phyloP scores from a whole-genome alignment of 1,140 invertebrate species.

The Zaprionus capensis region DNA sequence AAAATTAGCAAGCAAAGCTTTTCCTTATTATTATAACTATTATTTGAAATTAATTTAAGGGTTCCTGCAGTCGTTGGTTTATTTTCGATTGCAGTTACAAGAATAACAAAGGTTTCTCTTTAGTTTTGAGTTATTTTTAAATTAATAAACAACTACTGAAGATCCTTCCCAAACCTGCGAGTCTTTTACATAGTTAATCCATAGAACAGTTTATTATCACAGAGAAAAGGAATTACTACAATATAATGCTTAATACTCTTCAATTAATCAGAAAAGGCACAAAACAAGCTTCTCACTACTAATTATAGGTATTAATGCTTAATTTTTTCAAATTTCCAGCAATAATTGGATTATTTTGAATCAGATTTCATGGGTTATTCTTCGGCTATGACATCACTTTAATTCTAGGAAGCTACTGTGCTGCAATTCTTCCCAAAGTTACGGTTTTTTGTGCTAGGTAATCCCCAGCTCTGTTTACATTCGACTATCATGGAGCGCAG shows the following conservation, averaged over 20 bases:
- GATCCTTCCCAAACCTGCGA: not conserved
- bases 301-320: too few species aligned
- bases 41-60: not conserved
- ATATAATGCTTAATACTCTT: too few species aligned
- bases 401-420: not conserved
- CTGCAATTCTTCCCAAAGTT: not conserved
- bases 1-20: not conserved
- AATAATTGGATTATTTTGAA: too few species aligned
- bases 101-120: not conserved
- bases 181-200: too few species aligned
- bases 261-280: too few species aligned
- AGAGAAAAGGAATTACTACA: too few species aligned
- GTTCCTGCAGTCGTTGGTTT: not conserved
- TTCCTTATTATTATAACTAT: not conserved
- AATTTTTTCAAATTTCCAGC: too few species aligned
- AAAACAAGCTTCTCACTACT: too few species aligned
- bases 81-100: not conserved
- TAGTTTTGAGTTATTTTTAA: not conserved
- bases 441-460: not conserved
- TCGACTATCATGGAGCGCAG: conserved; percentile 18
- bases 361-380: not conserved
- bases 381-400: not conserved
- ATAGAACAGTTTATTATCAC: too few species aligned
- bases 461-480: conserved; percentile 12
- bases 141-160: not conserved